Conservation (phyloP, 2,797 vertebrate species). For the Bryconaethiops microstoma region DNA sequence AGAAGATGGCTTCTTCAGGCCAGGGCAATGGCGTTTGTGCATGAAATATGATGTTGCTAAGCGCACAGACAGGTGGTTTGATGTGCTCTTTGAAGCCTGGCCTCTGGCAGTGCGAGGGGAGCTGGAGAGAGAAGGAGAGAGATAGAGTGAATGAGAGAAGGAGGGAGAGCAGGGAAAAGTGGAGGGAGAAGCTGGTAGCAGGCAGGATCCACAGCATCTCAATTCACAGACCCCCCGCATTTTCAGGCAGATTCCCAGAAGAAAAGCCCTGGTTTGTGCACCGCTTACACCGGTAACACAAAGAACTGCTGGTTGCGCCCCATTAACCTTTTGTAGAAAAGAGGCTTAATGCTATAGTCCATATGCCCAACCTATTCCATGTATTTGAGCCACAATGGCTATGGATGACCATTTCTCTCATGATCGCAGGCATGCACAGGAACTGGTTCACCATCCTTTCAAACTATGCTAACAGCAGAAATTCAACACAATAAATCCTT, state of each 20-base stretch:
- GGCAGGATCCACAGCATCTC: conserved; percentile 4
- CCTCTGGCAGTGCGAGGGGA: conserved; percentile 53
- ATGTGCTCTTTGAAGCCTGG: conserved; percentile 63
- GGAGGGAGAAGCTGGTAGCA: conserved; percentile 4
- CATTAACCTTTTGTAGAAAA: neutral
- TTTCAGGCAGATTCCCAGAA: conserved; percentile 3
- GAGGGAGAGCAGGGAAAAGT: conserved; percentile 3
- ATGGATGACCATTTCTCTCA: conserved; percentile 13
- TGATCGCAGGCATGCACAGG: conserved; percentile 14
- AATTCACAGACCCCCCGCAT: conserved; percentile 9
- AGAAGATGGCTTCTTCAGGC: conserved; percentile 70
- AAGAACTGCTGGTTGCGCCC: conserved; percentile 4
- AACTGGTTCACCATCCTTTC: conserved; percentile 60
- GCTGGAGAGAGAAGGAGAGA: conserved; percentile 16
- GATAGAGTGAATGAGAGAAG: neutral
- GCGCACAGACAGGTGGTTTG: conserved; percentile 59
- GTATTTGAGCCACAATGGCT: neutral
- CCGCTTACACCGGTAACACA: neutral
- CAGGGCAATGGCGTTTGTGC: conserved; percentile 64
- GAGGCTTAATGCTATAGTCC: conserved; percentile 1
- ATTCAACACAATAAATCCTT: conserved; percentile 77
- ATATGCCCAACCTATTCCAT: conserved; percentile 6
- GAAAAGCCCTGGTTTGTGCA: neutral
- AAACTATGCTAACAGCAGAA: conserved; percentile 68
- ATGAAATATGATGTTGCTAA: conserved; percentile 70